Percentiles rank a stretch among this genome's conserved stretches.
Conservation (phyloP, 1,140 invertebrate species). For the Drosophila neocordata region DNA sequence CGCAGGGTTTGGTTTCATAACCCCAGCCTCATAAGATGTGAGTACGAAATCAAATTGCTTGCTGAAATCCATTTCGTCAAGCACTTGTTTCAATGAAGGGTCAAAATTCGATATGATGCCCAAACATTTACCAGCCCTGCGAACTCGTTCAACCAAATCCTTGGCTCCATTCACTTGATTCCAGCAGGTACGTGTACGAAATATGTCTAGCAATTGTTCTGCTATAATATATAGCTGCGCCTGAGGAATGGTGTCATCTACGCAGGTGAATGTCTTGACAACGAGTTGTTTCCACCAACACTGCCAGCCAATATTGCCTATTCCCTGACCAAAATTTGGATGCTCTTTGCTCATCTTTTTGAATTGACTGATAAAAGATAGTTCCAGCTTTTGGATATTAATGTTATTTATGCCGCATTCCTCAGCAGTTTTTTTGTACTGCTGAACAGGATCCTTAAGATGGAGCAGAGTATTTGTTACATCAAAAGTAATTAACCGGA, state of each 20-base stretch:
- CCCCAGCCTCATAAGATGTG: conserved; percentile 73
- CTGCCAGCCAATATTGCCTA: conserved; percentile 61
- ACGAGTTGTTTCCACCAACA: conserved; percentile 73
- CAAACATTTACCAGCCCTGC: conserved; percentile 54
- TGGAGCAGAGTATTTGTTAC: conserved; percentile 92
- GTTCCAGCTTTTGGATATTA: conserved; percentile 83
- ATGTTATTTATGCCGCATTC: conserved; percentile 87
- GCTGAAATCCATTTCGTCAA: conserved; percentile 54
- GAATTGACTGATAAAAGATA: conserved; percentile 74
- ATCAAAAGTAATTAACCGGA: conserved; percentile 92
- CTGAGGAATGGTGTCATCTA: conserved; percentile 23
- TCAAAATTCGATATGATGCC: conserved; percentile 81
- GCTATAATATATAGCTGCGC: conserved; percentile 52
- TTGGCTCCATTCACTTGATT: conserved; percentile 46
- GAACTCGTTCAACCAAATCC: conserved; percentile 60
- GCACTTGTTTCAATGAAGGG: conserved; percentile 58
- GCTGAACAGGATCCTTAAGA: conserved; percentile 86
- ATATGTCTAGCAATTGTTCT: conserved; percentile 42
- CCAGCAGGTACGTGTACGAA: conserved; percentile 66
- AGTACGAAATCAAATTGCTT: conserved; percentile 73
- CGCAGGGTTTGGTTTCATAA: conserved; percentile 61
- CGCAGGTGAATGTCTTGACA: conserved; percentile 50
- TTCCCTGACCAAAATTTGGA: conserved; percentile 66
- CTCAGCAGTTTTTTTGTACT: conserved; percentile 88
- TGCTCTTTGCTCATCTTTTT: conserved; percentile 52